These are phyloP conservation scores for Drosophila quinaria DNA, from an alignment of 2,888 invertebrate genomes.

Conservation along the genomic window DNA sequence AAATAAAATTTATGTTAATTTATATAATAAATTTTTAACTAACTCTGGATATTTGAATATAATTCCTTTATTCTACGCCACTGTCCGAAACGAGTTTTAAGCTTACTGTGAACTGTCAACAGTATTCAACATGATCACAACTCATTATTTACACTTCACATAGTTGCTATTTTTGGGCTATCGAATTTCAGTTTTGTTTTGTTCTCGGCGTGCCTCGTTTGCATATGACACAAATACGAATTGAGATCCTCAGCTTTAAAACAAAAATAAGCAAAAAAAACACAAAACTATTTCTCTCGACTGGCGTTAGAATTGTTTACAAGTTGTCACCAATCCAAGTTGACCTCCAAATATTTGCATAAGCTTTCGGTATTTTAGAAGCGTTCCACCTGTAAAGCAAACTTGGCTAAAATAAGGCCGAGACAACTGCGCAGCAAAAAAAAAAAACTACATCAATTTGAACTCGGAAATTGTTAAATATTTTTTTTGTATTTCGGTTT, in stretches of 20 bases:
- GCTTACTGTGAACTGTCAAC: slow-evolving; percentile 60
- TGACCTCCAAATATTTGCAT: slow-evolving; percentile 73
- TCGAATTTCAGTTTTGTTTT: slow-evolving; percentile 60
- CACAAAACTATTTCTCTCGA: slow-evolving; percentile 21
- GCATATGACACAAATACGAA: slow-evolving; percentile 68
- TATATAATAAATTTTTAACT: too few relatives aligned
- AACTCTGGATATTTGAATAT: not conserved
- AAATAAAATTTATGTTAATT: not conserved
- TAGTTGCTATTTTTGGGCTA: slow-evolving; percentile 55
- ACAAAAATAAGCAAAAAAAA: slow-evolving; percentile 3
- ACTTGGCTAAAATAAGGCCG: slow-evolving; percentile 25
- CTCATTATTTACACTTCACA: slow-evolving; percentile 60
- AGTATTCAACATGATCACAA: slow-evolving; percentile 44
- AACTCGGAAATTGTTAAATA: slow-evolving; percentile 43
- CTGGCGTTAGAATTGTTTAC: slow-evolving; percentile 58
- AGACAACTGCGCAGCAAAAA: slow-evolving; percentile 57
- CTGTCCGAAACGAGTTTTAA: slow-evolving; percentile 40
- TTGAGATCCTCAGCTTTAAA: slow-evolving; percentile 14
- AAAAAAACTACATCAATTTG: slow-evolving; percentile 33
- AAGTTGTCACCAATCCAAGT: slow-evolving; percentile 62
- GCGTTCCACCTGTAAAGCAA: slow-evolving; percentile 50
- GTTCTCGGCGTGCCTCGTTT: slow-evolving; percentile 52
- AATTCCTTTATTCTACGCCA: slow-evolving; percentile 37
- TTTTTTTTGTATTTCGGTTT: slow-evolving; percentile 30
- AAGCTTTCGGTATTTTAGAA: slow-evolving; percentile 50